Percentiles rank a stretch among this genome's conserved stretches.
phyloP scores from a whole-genome alignment of 2,888 invertebrate genomes.

The Nudaria mundana region DNA sequence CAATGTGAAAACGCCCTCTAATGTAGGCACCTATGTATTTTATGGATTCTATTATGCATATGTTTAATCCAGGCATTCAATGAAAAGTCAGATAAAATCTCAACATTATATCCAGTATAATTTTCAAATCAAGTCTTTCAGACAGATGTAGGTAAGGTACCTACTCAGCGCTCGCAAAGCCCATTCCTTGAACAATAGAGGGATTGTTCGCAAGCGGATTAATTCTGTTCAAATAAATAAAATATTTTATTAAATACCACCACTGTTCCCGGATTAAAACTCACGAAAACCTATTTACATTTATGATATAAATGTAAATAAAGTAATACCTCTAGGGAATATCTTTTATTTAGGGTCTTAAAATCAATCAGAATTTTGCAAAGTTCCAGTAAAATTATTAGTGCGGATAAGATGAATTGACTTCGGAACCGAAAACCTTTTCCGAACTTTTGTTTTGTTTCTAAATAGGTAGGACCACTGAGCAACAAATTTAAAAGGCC shows the following conservation, averaged over 20 bases:
- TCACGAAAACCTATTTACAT: constrained; percentile 46
- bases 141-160: too few species aligned
- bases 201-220: constrained; percentile 29
- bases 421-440: constrained; percentile 7
- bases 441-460: neutral
- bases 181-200: constrained; percentile 25
- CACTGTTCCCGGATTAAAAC: constrained; percentile 38
- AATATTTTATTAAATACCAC: constrained; percentile 24
- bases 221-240: constrained; percentile 32
- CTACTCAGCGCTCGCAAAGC: constrained; percentile 7
- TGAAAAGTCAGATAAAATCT: too few species aligned
- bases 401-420: constrained; percentile 13
- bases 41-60: too few species aligned
- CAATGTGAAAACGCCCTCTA: too few species aligned
- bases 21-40: too few species aligned
- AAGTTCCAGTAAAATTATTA: constrained; percentile 27
- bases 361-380: constrained; percentile 50
- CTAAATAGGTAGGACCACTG: too few species aligned
- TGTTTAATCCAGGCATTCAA: too few species aligned
- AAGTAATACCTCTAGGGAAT: constrained; percentile 44
- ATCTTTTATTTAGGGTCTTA: constrained; percentile 42
- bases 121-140: constrained; percentile 8
- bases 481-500: too few species aligned
- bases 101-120: too few species aligned
- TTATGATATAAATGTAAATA: constrained; percentile 50